Percentiles rank a stretch among this genome's conserved stretches.
Conservation (phyloP, 2,113 vertebrate species). For the Lepus europaeus region DNA sequence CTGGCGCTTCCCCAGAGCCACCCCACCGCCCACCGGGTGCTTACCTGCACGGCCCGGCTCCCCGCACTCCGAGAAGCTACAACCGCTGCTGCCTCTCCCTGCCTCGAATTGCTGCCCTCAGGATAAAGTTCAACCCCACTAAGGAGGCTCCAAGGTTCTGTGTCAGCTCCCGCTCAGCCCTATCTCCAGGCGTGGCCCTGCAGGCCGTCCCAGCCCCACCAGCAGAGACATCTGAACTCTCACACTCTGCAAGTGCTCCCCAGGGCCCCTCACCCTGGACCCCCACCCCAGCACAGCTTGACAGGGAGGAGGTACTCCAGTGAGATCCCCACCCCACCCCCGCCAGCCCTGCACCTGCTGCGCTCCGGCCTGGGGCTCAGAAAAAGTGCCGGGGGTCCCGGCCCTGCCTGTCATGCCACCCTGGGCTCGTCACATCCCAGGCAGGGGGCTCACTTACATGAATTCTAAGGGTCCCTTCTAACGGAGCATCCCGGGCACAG, state of each 20-base stretch:
- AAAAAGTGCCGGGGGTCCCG: background rate
- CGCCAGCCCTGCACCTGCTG: background rate
- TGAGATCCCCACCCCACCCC: background rate
- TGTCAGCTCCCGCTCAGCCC: background rate
- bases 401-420: background rate
- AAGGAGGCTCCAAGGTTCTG: background rate
- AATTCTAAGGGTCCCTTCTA: background rate
- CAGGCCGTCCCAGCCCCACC: background rate
- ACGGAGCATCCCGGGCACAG: fast-evolving
- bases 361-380: background rate
- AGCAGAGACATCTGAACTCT: background rate
- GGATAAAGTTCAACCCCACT: constrained; percentile 56
- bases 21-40: too few species aligned
- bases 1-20: background rate
- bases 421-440: too few species aligned
- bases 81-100: fast-evolving
- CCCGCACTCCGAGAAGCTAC: too few species aligned
- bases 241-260: background rate
- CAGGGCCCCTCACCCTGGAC: background rate
- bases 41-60: too few species aligned
- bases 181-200: fast-evolving
- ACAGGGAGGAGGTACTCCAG: background rate
- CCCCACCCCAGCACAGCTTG: background rate
- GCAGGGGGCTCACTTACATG: fast-evolving
- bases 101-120: background rate